Base-by-base conservation (phyloP, 2,113 vertebrate species). In the Chlorodrepanis virens region DNA sequence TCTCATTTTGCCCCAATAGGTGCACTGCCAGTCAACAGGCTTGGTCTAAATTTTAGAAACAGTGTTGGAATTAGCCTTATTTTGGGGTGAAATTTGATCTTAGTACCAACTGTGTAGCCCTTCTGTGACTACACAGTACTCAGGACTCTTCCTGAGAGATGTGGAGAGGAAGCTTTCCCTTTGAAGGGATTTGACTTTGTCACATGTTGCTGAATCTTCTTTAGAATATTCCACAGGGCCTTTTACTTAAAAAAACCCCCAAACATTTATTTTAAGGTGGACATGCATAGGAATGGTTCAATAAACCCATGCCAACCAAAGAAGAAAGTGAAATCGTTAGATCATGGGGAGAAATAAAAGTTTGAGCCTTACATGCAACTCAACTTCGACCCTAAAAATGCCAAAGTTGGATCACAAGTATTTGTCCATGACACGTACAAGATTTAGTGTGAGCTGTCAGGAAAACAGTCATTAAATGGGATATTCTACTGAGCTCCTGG, bases 381-480 rank as follows among this genome's bases (percentile, higher is more conserved):
- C 27, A 18, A 4, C 4, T 80, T 72, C 1, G 1, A 57, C 24
- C 3, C 12, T 50, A 22, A 74, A 44, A 52, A 60, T 10, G 2
- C 23, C 14, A 6, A 21, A 35, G 5, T 6, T 47, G 24, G 4
- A 15, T 69, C 31, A 40, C 16, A 47, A 29, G 11, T 31, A 33
- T n/a, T n/a, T 39, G 74, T 39, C 12, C 14, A 22, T 53, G 18
- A 20, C n/a, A 16, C 3, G 0, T 24, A 18, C 1, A 2, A 49
- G 83, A 81, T 13, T 67, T 52, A 67, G 15, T 39, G 21, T 33
- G 47, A 84, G 6, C 16, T 45, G 10, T 82, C 29, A 67, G 20
- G 39, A 78, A 84, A 85, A 20, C 13, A n/a, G 15, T n/a, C 7
- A 2, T 40, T 70, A 75, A 61, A 47, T 13, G 5, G 33, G 16